Evolutionary conservation across 2,113 vertebrate species (phyloP), one percentile per base, ranked within the genome.

Genomic region (Petrocephalus zakoni): DNA sequence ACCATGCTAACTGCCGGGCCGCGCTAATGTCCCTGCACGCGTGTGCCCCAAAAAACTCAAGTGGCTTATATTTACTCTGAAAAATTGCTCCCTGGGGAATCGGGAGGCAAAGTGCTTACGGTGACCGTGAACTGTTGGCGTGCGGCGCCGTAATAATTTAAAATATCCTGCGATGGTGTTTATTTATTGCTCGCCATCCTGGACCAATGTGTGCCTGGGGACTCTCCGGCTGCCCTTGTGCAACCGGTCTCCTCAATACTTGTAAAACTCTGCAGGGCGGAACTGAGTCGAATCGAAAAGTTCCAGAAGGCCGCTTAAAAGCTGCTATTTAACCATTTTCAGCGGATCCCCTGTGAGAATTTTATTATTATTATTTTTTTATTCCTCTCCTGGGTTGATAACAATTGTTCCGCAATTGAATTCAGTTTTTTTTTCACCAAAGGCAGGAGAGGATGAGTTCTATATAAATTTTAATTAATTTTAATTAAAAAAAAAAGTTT

Each of bases 61-160:
- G 84, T 56, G 84, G 84, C 84, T 83, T 49, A 83, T 83, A 83
- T 83, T 83, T 83, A 83, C 81, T 49, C 46, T 83, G 81, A 83
- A 83, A 83, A 83, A 83, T 83, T 49, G 46, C 81, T 34, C 84
- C 17, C 13, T 15, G 52, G 84, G 84, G 84, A 34, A 53, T 37
- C 52, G 2, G 34, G 52, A 53, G 25, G 51, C 84, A 86, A 49
- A 86, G 84, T 86, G 51, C 29, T 55, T 37, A 37, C 13, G 52
- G 84, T 86, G 84, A 86, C 84, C 84, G 52, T 49, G 84, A 86
- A 55, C 84, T 86, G 49, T 55, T 49, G 49, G 13, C 52, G 52
- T 56, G 84, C 52, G 29, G 52, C 2, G 52, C 29, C 13, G 84
- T 34, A 10, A 86, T 86, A 19, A 86, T 86, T 86, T 56, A 86